phyloP scores from a whole-genome alignment of 2,113 vertebrate genomes.

The Menidia beryllina region DNA sequence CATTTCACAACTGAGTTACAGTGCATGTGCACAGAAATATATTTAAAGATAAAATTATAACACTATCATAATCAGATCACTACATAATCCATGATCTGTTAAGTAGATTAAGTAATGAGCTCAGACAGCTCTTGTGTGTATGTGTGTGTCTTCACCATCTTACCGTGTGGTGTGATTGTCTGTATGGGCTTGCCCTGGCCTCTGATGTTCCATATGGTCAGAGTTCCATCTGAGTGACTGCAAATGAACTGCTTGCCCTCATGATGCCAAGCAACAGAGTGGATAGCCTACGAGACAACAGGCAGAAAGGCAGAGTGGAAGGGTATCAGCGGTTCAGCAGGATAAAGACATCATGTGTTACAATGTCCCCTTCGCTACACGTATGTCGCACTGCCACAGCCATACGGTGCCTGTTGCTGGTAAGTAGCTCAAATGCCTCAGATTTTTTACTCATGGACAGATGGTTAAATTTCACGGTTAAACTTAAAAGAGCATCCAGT shows the following conservation, averaged over 20 bases:
- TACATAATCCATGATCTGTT: no score
- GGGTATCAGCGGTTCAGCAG: constrained; percentile 30
- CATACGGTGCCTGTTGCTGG: constrained; percentile 22
- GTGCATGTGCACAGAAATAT: no score
- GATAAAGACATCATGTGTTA: constrained; percentile 44
- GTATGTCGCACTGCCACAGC: constrained; percentile 12
- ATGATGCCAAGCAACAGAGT: constrained; percentile 98
- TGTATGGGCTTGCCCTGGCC: constrained; percentile 92
- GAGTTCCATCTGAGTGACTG: constrained; percentile 98
- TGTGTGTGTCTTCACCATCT: constrained; percentile 63
- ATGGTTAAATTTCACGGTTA: constrained; percentile 22
- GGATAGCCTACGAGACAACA: constrained; percentile 89
- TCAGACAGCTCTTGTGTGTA: background rate
- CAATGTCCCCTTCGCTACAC: constrained; percentile 8
- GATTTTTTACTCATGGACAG: constrained; percentile 37
- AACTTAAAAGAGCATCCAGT: constrained; percentile 38
- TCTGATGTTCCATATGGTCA: constrained; percentile 98
- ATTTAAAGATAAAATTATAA: no score
- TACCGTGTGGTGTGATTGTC: constrained; percentile 99
- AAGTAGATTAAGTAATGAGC: background rate
- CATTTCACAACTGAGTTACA: no score
- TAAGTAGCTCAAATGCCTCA: constrained; percentile 25
- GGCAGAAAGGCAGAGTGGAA: constrained; percentile 11
- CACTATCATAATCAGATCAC: no score
- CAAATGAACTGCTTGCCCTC: constrained; percentile 99